A percentile compares a stretch with the other conserved stretches of the same genome.
Conservation (phyloP, 1,140 invertebrate species). For the Wiebesia pumilae region DNA sequence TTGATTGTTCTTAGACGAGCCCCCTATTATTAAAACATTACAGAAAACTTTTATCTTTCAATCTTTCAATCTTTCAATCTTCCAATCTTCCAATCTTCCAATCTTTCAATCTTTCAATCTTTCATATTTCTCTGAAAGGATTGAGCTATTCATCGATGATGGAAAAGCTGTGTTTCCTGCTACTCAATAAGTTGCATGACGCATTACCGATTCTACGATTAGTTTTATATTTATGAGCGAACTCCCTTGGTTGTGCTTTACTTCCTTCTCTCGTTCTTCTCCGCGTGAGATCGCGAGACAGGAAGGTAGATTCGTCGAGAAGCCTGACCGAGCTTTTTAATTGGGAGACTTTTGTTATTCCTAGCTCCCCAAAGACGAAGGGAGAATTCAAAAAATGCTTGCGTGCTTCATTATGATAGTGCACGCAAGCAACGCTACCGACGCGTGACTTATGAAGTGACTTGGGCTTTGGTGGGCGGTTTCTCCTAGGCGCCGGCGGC, state of each 20-base stretch:
- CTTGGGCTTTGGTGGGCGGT: not conserved
- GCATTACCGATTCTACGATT: constrained; percentile 20
- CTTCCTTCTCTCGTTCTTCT: not conserved
- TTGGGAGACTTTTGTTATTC: constrained; percentile 16
- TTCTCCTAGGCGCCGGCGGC: constrained; percentile 1
- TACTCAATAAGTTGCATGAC: constrained; percentile 26
- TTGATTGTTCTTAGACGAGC: too few relatives aligned
- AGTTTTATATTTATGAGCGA: not conserved
- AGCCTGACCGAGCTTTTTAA: not conserved
- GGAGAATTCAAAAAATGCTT: not conserved
- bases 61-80: not conserved
- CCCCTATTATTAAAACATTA: too few relatives aligned
- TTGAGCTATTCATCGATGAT: constrained; percentile 11
- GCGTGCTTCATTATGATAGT: too few relatives aligned
- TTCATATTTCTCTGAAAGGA: not conserved
- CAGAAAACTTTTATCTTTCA: too few relatives aligned
- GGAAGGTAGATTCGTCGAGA: not conserved
- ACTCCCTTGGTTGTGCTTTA: not conserved
- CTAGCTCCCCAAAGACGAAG: too few relatives aligned
- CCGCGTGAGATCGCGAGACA: not conserved
- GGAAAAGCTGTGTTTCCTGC: constrained; percentile 40
- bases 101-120: too few relatives aligned
- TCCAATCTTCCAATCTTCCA: too few relatives aligned
- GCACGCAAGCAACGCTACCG: not conserved
- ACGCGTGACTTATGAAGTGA: not conserved